These are phyloP conservation scores for Crotalus tigris DNA, from an alignment of 2,113 vertebrate genomes.

Conservation along the genomic window DNA sequence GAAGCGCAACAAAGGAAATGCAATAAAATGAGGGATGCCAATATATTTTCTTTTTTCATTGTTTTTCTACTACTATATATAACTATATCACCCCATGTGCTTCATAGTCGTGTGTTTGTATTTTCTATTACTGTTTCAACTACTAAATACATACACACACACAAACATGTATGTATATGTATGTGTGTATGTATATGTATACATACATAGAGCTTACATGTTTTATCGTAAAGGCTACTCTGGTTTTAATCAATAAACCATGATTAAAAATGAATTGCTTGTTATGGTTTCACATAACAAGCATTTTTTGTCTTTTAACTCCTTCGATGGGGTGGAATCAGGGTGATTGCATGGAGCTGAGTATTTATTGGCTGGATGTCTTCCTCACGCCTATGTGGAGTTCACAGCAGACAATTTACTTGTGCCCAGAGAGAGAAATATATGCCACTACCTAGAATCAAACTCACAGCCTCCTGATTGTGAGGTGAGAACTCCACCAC, in stretches of 20 bases:
- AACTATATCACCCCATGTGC: too few species aligned
- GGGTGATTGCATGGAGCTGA: neutral
- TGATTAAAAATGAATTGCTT: neutral
- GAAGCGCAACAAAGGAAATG: neutral
- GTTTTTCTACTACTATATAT: neutral
- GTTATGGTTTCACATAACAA: neutral
- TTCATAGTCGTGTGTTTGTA: too few species aligned
- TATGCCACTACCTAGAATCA: neutral
- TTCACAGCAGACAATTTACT: neutral
- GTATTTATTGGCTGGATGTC: neutral
- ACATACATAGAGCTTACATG: neutral
- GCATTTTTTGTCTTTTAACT: neutral
- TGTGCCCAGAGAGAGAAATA: neutral
- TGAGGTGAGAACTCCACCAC: neutral
- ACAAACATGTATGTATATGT: too few species aligned
- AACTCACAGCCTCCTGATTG: neutral
- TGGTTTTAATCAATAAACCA: neutral
- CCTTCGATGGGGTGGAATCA: neutral
- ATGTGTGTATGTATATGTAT: too few species aligned
- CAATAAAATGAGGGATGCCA: neutral
- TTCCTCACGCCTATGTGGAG: neutral
- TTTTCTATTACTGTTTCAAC: neutral
- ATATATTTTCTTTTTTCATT: neutral
- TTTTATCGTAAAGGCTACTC: neutral
- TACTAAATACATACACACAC: neutral